phyloP scores from a whole-genome alignment of 2,797 vertebrate genomes.

The Lutjanus campechanus region DNA sequence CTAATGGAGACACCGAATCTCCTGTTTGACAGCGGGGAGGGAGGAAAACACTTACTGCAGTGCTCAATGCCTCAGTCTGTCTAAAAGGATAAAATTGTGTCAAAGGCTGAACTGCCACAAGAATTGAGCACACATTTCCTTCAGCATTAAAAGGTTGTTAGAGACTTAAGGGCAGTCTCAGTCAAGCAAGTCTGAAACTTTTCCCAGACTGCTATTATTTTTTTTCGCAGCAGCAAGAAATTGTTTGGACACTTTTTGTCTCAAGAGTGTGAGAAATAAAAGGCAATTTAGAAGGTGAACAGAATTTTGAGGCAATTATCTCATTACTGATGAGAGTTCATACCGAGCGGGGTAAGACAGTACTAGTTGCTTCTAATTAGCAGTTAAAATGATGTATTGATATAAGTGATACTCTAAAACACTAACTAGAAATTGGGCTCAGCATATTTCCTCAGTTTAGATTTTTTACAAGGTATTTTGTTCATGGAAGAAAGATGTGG shows the following conservation, averaged over 20 bases:
- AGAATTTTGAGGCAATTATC: not conserved
- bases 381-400: conserved; percentile 2
- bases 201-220: conserved; percentile 4
- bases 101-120: conserved; percentile 12
- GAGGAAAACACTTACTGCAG: conserved; percentile 2
- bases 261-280: conserved; percentile 4
- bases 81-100: conserved; percentile 1
- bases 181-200: not conserved
- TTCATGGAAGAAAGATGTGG: not conserved
- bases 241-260: not conserved
- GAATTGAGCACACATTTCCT: conserved; percentile 6
- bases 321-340: not conserved
- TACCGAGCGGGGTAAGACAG: not conserved
- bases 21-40: not conserved
- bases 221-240: conserved; percentile 3
- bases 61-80: not conserved
- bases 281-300: conserved; percentile 11
- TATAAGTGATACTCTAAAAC: not conserved
- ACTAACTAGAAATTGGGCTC: not conserved
- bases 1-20: conserved; percentile 1
- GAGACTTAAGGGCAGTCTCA: conserved; percentile 13
- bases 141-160: conserved; percentile 24
- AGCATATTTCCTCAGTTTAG: not conserved
- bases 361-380: conserved; percentile 8
- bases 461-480: not conserved